These are phyloP conservation scores for Arctopsyche grandis DNA, from an alignment of 1,140 invertebrate species.

Conservation along the genomic window DNA sequence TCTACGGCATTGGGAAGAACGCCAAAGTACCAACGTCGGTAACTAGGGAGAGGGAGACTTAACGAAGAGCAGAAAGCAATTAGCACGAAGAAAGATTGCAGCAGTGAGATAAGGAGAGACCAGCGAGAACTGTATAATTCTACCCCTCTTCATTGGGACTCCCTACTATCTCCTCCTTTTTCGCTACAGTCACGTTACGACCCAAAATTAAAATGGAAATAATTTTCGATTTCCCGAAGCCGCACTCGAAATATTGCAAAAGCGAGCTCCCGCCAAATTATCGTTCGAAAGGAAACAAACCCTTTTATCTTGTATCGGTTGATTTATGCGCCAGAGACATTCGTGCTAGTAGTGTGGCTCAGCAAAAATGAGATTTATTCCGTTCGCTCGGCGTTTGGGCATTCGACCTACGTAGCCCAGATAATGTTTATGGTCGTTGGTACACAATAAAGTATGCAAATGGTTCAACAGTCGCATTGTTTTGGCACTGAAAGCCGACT, in stretches of 20 bases:
- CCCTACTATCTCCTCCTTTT: slow-evolving; percentile 8
- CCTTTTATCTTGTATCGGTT: background rate
- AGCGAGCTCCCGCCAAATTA: background rate
- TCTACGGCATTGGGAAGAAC: background rate
- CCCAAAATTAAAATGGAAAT: slow-evolving; percentile 21
- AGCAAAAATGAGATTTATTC: slow-evolving; percentile 1
- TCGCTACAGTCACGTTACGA: background rate
- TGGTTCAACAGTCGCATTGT: slow-evolving; percentile 3
- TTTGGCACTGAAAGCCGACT: background rate
- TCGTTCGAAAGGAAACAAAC: background rate
- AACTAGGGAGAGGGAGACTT: background rate
- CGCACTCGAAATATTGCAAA: slow-evolving; percentile 9
- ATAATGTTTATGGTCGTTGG: slow-evolving; percentile 21
- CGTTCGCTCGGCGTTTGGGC: background rate
- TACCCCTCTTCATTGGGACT: background rate
- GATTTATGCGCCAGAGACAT: background rate
- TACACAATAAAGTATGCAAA: slow-evolving; percentile 2
- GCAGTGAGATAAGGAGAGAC: slow-evolving; percentile 51
- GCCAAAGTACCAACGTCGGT: slow-evolving; percentile 26
- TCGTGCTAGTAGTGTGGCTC: background rate
- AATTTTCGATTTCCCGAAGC: slow-evolving; percentile 15
- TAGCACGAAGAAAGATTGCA: slow-evolving; percentile 53
- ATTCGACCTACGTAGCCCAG: background rate
- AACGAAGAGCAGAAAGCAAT: slow-evolving; percentile 51
- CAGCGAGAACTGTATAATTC: slow-evolving; percentile 47